phyloP scores from a whole-genome alignment of 30 jellyfish, hydroid and myxozoan genomes.

The Sanderia malayensis region DNA sequence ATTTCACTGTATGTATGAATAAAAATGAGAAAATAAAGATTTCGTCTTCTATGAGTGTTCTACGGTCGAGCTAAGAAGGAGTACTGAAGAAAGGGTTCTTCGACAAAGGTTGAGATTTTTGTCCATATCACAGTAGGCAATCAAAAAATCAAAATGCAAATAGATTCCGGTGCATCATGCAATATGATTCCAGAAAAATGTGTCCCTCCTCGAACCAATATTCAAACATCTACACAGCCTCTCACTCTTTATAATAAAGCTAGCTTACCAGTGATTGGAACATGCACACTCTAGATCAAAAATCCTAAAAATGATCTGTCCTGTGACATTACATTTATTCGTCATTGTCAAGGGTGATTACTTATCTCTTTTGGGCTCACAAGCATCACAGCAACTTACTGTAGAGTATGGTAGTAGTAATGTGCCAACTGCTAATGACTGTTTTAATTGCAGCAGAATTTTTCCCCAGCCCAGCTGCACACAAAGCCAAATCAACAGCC shows the following conservation, averaged over 20 bases:
- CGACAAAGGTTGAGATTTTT: no score
- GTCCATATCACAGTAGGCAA: neutral
- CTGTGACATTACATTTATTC: neutral
- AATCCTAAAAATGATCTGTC: conserved; percentile 4
- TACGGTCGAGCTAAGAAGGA: no score
- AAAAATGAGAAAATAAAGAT: no score
- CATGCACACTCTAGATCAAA: neutral
- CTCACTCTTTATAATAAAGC: conserved; percentile 22
- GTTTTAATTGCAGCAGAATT: conserved; percentile 5
- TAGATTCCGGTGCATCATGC: conserved; percentile 15
- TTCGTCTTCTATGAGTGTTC: no score
- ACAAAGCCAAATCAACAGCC: neutral
- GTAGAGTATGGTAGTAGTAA: conserved; percentile 1
- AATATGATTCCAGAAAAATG: conserved; percentile 14
- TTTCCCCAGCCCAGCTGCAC: conserved; percentile 6
- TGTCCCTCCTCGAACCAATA: conserved; percentile 17
- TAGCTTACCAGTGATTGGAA: conserved; percentile 12
- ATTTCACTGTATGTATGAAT: no score
- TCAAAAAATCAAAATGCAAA: neutral
- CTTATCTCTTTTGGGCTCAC: neutral
- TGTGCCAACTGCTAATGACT: neutral
- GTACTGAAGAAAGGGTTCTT: no score
- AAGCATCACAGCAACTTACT: neutral
- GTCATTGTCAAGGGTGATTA: conserved; percentile 9
- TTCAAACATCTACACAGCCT: conserved; percentile 10